These are phyloP conservation scores for Drosophila merina DNA, from an alignment of 2,888 invertebrate genomes.

Conservation along the genomic window DNA sequence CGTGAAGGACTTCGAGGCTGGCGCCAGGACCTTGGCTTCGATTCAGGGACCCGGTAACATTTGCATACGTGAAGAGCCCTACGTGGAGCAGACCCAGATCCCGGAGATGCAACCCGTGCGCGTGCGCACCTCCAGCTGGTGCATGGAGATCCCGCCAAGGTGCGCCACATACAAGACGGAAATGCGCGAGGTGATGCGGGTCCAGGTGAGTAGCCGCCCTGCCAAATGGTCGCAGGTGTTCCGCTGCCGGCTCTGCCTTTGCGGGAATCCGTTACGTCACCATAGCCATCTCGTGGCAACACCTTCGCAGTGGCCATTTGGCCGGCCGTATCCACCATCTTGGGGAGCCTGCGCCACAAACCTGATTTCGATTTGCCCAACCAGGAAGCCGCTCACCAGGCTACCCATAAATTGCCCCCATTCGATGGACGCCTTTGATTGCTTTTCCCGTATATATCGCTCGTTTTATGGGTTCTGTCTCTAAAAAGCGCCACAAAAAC, in stretches of 20 bases:
- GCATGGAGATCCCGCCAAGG: slow-evolving; percentile 91
- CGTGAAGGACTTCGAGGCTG: slow-evolving; percentile 60
- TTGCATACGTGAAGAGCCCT: slow-evolving; percentile 84
- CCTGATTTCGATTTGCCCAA: slow-evolving; percentile 61
- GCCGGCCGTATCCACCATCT: slow-evolving; percentile 28
- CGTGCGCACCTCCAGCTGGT: slow-evolving; percentile 91
- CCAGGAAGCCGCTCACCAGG: slow-evolving; percentile 60
- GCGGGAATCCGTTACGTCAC: slow-evolving; percentile 61
- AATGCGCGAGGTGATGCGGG: slow-evolving; percentile 88
- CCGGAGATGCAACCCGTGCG: slow-evolving; percentile 86
- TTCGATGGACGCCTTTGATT: slow-evolving; percentile 55
- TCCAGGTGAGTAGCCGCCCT: slow-evolving; percentile 86
- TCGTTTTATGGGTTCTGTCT: slow-evolving; percentile 61
- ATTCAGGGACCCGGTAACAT: slow-evolving; percentile 69
- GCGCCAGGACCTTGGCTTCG: slow-evolving; percentile 52
- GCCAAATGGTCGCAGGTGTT: slow-evolving; percentile 46
- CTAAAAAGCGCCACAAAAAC: slow-evolving; percentile 4
- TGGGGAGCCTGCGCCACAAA: slow-evolving; percentile 67
- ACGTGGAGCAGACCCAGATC: slow-evolving; percentile 84
- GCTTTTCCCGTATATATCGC: slow-evolving; percentile 29
- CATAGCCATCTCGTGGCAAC: slow-evolving; percentile 54
- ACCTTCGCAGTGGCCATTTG: slow-evolving; percentile 60
- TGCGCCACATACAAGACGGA: slow-evolving; percentile 90
- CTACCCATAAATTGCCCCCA: slow-evolving; percentile 54
- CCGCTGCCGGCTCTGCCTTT: slow-evolving; percentile 67